Base-by-base conservation (phyloP, 2,797 vertebrate genomes). In the Octomys mimax region DNA sequence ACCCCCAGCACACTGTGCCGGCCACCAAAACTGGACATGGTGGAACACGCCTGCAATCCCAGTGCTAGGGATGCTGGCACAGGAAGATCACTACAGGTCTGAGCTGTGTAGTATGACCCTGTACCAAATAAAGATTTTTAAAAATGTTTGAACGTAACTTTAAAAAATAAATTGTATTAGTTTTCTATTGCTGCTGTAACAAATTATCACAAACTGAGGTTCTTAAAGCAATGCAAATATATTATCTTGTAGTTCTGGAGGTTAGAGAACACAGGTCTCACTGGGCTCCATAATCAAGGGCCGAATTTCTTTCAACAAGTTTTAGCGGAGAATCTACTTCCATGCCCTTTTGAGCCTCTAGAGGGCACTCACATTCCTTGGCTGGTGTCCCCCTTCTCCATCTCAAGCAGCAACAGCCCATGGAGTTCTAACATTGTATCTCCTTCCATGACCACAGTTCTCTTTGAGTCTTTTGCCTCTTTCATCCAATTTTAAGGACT, bases 121-220 rank as follows among this genome's bases (percentile, higher is more conserved):
- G 13, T 54, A 54, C 11, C 52, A 16, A 54, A 54, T 54, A 54
- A 54, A 54, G 52, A 54, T 54, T 54, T 54, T 14, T 54, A 0
- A 54, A 54, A 54, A 54, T 54, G 52, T 54, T 54, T 16, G 13
- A 14, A 66, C 70, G 0, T 64, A 91, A 52, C 49, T 94, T 31
- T 80, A 31, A 95, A 89, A 95, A 95, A 64, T 87, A 92, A 0
- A 4, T 33, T 11, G 0, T 68, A 11, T 87, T 90, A 28, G 24
- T 70, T 77, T 93, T 81, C 16, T 68, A 36, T 57, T 79, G 18
- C 36, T 83, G 31, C 26, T 87, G 16, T 54, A 95, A 84, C 54
- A 96, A 73, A 90, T 87, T 68, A 84, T 9, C 73, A 81, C 52
- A 89, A 80, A 71, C 9, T 81, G 42, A 92, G 22, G 28, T 84